phyloP scores from a whole-genome alignment of 2,888 invertebrate species.

The Meiosimyza platycephala region DNA sequence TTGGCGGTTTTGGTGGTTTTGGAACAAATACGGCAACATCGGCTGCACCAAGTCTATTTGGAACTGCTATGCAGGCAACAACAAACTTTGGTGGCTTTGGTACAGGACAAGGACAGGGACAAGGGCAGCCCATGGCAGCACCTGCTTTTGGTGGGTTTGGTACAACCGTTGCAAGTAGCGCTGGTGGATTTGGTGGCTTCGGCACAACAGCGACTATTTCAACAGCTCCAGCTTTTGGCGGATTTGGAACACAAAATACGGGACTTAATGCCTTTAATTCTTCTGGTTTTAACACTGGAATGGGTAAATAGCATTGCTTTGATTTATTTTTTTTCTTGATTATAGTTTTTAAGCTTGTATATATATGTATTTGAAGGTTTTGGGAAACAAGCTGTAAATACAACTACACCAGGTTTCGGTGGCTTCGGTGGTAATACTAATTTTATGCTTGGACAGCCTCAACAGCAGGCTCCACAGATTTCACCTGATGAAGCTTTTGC shows the following conservation, averaged over 20 bases:
- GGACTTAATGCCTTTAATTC: constrained; percentile 64
- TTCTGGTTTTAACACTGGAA: constrained; percentile 64
- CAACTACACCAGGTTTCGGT: constrained; percentile 67
- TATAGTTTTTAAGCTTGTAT: constrained; percentile 21
- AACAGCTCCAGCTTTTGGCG: constrained; percentile 64
- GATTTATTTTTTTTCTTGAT: constrained; percentile 29
- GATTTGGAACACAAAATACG: constrained; percentile 67
- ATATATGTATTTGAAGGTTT: constrained; percentile 53
- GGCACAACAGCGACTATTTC: constrained; percentile 64
- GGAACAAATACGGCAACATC: constrained; percentile 51
- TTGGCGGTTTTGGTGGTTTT: constrained; percentile 58
- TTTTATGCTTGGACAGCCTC: constrained; percentile 64
- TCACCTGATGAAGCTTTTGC: constrained; percentile 78
- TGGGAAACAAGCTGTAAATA: constrained; percentile 62
- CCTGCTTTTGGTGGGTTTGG: constrained; percentile 68
- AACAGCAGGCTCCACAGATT: constrained; percentile 69
- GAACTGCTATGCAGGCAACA: constrained; percentile 46
- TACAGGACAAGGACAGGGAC: constrained; percentile 37
- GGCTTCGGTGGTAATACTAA: constrained; percentile 70
- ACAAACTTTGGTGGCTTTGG: constrained; percentile 61
- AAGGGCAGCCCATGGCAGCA: constrained; percentile 57
- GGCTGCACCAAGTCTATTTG: constrained; percentile 54
- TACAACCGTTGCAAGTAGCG: constrained; percentile 53
- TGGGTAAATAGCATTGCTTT: constrained; percentile 43
- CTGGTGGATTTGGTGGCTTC: constrained; percentile 65